Conservation (phyloP, 2,797 vertebrate species). For the Lates japonicus region DNA sequence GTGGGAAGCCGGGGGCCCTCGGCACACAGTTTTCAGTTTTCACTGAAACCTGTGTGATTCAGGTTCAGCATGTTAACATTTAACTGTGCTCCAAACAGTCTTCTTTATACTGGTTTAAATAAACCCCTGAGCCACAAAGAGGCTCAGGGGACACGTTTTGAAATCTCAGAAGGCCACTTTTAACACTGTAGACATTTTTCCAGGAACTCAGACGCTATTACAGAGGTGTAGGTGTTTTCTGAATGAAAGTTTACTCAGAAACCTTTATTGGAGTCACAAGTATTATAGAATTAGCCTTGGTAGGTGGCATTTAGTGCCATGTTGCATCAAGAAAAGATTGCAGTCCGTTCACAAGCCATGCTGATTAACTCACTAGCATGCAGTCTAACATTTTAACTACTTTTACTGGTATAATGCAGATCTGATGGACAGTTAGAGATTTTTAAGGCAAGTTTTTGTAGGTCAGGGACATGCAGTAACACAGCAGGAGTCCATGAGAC, state of each 20-base stretch:
- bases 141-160: not conserved
- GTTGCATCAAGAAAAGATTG: constrained; percentile 8
- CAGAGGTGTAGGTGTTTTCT: constrained; percentile 14
- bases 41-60: constrained; percentile 42
- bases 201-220: not conserved
- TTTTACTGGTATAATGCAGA: constrained; percentile 28
- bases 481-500: constrained; percentile 41
- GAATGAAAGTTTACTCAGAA: not conserved
- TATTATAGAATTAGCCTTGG: not conserved
- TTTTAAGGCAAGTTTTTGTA: constrained; percentile 13
- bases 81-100: constrained; percentile 40
- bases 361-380: constrained; percentile 9
- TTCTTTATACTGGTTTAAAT: constrained; percentile 33
- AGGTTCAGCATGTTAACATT: constrained; percentile 44
- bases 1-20: constrained; percentile 58
- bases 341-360: constrained; percentile 3
- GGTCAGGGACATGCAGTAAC: constrained; percentile 33
- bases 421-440: constrained; percentile 1
- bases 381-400: constrained; percentile 15
- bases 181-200: constrained; percentile 11
- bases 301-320: constrained; percentile 1
- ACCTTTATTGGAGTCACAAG: constrained; percentile 26
- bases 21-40: constrained; percentile 55
- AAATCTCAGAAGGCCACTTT: constrained; percentile 11
- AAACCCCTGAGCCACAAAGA: not conserved